Evolutionary conservation across 2,888 invertebrate genomes (phyloP).

Genomic region (Exephanes ischioxanthus): DNA sequence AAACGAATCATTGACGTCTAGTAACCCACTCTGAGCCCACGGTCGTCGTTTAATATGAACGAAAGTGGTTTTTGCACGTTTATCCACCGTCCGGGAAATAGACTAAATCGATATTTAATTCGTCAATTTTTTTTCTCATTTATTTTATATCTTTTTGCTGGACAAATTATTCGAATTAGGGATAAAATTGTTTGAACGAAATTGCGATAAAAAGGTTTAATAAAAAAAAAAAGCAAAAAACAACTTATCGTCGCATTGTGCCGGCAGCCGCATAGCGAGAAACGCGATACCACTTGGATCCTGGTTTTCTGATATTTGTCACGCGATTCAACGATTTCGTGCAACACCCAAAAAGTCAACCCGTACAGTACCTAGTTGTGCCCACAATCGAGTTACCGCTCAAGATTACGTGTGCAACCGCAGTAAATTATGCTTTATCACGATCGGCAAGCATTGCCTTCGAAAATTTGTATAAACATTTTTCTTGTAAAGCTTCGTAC

Average conservation of each 20-base stretch:
- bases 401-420: slow-evolving; percentile 25
- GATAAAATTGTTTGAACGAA: background rate
- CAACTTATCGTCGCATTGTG: slow-evolving; percentile 39
- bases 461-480: slow-evolving; percentile 2
- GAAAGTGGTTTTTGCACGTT: slow-evolving; percentile 46
- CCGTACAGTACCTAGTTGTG: background rate
- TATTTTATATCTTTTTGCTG: background rate
- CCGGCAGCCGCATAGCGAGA: slow-evolving; percentile 54
- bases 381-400: slow-evolving; percentile 26
- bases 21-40: slow-evolving; percentile 28
- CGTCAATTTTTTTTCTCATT: background rate
- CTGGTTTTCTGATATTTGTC: slow-evolving; percentile 29
- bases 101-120: background rate
- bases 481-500: background rate
- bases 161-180: background rate
- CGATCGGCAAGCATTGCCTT: slow-evolving; percentile 49
- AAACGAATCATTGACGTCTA: slow-evolving; percentile 46
- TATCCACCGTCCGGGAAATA: slow-evolving; percentile 22
- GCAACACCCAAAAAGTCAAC: slow-evolving; percentile 27
- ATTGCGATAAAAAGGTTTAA: background rate
- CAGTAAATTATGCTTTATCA: slow-evolving; percentile 46
- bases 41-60: slow-evolving; percentile 37
- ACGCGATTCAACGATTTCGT: slow-evolving; percentile 43
- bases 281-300: slow-evolving; percentile 27
- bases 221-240: background rate